Evolutionary conservation across 2,113 vertebrate genomes (phyloP), one percentile per base, ranked within the genome.

Genomic region (Leptobrachium leishanense): DNA sequence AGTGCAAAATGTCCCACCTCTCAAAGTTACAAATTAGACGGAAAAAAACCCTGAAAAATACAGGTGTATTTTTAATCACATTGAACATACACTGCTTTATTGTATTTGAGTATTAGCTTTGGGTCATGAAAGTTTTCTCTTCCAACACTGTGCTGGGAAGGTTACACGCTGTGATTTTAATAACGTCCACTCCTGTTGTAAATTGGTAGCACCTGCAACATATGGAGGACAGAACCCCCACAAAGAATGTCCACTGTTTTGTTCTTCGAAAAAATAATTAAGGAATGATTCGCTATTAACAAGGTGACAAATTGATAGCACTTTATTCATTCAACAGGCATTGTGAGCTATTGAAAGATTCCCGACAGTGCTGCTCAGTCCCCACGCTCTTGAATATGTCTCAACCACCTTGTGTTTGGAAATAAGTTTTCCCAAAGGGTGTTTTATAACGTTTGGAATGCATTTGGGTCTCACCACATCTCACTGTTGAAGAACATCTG

Each of bases 201-300:
- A 81, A 81, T 81, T 81, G 78, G 78, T 81, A 81, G 72, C 78
- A 81, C 78, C 78, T 81, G 78, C 78, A 81, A 74, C 78, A 81
- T 81, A 74, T 81, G 78, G 78, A 81, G 72, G 78, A 67, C 78
- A 81, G 78, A 74, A 81, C 72, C 78, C 78, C 73, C 78, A 81
- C 78, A 81, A 81, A 74, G 78, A 81, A 81, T 74, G 72, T 81
- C 78, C 78, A 74, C 64, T 81, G 72, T 81, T 81, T 81, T 74
- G 78, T 74, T 81, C 78, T 74, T 81, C 69, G 72, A 66, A 81
- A 80, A 80, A 74, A 81, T 81, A 81, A 81, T 81, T 81, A 81
- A 81, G 64, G 72, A 81, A 74, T 44, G 78, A 53, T 69, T 74
- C 71, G 72, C 78, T 74, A 81, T 81, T 74, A 81, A 81, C 74